phyloP scores from a whole-genome alignment of 2,888 invertebrate species.

The Luperina testacea region DNA sequence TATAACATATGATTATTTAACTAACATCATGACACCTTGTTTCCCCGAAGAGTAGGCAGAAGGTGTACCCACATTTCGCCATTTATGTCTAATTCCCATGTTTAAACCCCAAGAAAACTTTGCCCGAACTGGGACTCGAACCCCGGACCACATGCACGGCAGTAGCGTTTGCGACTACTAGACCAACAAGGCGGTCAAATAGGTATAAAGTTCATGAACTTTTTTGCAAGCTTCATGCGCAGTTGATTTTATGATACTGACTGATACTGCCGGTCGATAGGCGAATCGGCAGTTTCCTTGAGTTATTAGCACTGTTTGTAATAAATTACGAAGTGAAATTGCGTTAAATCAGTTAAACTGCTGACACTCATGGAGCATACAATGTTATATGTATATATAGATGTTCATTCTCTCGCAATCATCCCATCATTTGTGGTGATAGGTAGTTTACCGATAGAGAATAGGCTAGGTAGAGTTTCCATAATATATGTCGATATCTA shows the following conservation, averaged over 20 bases:
- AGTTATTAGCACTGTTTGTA: conserved; percentile 53
- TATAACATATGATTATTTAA: no score
- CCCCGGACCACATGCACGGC: background rate
- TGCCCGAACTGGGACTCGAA: background rate
- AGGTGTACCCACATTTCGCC: background rate
- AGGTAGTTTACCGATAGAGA: conserved; percentile 27
- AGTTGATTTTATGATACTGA: conserved; percentile 44
- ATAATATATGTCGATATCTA: conserved; percentile 4
- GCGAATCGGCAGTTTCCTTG: conserved; percentile 57
- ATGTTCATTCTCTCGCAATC: background rate
- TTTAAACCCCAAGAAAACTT: background rate
- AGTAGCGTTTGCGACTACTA: background rate
- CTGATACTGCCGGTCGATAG: conserved; percentile 41
- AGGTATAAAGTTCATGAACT: conserved; percentile 48
- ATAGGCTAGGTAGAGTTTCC: conserved; percentile 24
- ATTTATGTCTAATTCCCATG: background rate
- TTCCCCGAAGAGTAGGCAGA: no score
- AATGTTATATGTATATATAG: background rate
- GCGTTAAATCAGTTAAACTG: conserved; percentile 51
- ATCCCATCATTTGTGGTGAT: conserved; percentile 21
- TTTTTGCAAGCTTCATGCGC: conserved; percentile 41
- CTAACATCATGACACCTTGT: no score
- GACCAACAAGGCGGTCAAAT: background rate
- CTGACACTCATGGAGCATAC: conserved; percentile 24
- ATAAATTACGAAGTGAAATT: conserved; percentile 43